Base-by-base conservation (phyloP, 2,113 vertebrate genomes). In the Semnopithecus entellus region DNA sequence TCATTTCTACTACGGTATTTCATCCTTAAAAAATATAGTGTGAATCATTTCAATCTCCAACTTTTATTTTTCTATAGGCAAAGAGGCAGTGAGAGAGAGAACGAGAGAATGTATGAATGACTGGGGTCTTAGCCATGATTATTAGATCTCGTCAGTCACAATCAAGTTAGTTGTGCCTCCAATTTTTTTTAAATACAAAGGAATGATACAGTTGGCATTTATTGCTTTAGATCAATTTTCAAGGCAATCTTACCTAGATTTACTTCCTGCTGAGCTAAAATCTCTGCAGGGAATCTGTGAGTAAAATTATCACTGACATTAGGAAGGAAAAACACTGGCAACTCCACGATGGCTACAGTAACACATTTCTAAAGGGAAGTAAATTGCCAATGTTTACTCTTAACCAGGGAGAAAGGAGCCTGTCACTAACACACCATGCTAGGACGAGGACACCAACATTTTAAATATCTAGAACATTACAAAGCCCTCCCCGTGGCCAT, bases 241-340 rank as follows among this genome's bases (percentile, higher is more conserved):
- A 93, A 90, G 68, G 82, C 96, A 85, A 13, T 72, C 55, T 78
- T n/a, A 92, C 79, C 96, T 96, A 96, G 95, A 87, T 88, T 81
- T 97, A 82, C 72, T 92, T 93, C 83, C 89, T 84, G 91, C 93
- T 88, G 75, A 92, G 78, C 55, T 55, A 81, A 32, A 97, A 87
- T 97, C 79, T 92, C 95, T 95, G 86, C 72, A n/a, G 94, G 94
- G 86, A 91, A 30, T 92, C 61, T 7, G 57, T n/a, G n/a, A 89
- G 76, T 93, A 86, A 91, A 95, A 98, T 90, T 50, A 97, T 96
- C 95, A 83, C 83, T 82, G 89, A 95, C 57, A 90, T 45, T 32
- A 79, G 75, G 73, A 96, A 92, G 16, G 40, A 88, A 73, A 93
- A 96, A 83, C 61, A 96, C 61, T 93, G 94, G 84, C 75, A 96